Evolutionary conservation across 2,113 vertebrate species (phyloP), one percentile per base, ranked within the genome.

Genomic region (Dipodomys ordii): DNA sequence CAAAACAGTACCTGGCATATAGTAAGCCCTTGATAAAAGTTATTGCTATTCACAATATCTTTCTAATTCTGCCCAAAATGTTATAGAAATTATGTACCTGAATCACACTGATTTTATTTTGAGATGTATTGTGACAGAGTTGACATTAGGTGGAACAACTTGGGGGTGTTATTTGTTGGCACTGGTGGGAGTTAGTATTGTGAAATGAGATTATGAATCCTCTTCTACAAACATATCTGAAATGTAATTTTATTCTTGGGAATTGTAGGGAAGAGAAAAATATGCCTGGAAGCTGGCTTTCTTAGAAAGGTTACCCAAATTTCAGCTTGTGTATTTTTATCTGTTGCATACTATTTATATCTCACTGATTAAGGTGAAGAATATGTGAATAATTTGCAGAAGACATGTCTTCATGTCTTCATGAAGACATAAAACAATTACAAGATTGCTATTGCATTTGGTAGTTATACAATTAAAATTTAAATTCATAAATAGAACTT

Each of bases 171-270:
- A 35, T 49, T 83, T 35, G 35, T 44, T n/a, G 74, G 32, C 35
- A 30, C 7, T 92, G 64, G 46, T 91, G 22, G 25, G 8, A 83
- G 89, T 91, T 32, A 67, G 19, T 65, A 23, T 80, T 87, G 83
- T 69, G 25, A 89, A 78, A 79, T 28, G 7, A 60, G 18, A 71
- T 76, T 90, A 74, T 57, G 71, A 84, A 83, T 80, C 65, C 30
- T 91, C n/a, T 93, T 83, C 22, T 46, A 64, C 90, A 62, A 92
- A 83, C 86, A 74, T 88, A 32, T 71, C 49, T 96, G 73, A 82
- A 79, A 92, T 89, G 19, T 85, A 27, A 80, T 87, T 92, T 71
- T 18, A 53, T 77, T 91, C 90, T 19, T 65, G 74, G 83, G 46
- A 76, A 30, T 80, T 86, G 32, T 32, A 30, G 23, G 73, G 60